A percentile compares a stretch with the other conserved stretches of the same genome.
These are phyloP conservation scores for Phengaris alcon DNA, from an alignment of 2,888 invertebrate species.

Conservation along the genomic window DNA sequence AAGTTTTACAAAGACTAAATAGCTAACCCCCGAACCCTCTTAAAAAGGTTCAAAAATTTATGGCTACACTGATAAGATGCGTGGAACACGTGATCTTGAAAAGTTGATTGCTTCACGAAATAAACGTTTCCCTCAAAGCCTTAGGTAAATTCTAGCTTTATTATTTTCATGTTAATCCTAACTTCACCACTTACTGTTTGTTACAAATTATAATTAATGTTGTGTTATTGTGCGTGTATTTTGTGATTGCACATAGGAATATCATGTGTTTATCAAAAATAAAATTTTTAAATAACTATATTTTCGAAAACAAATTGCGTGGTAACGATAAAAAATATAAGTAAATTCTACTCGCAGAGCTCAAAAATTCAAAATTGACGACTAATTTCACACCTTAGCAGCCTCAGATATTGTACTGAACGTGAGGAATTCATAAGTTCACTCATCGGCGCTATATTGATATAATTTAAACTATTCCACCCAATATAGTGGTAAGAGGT, in stretches of 20 bases:
- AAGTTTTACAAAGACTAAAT: too few relatives aligned
- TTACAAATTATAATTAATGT: too few relatives aligned
- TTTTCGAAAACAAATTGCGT: too few relatives aligned
- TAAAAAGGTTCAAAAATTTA: slow-evolving; percentile 18
- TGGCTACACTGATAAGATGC: not conserved
- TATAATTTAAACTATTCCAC: slow-evolving; percentile 19
- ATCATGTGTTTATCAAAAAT: too few relatives aligned
- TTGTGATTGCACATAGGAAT: too few relatives aligned
- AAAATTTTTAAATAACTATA: too few relatives aligned
- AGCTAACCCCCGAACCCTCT: not conserved
- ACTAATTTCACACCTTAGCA: not conserved
- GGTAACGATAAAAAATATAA: too few relatives aligned
- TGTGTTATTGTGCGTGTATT: too few relatives aligned
- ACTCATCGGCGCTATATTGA: not conserved
- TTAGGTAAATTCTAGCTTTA: not conserved
- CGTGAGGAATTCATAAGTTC: not conserved
- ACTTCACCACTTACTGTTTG: too few relatives aligned
- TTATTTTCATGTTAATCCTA: not conserved
- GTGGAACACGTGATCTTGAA: slow-evolving; percentile 20
- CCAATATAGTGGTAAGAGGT: slow-evolving; percentile 18
- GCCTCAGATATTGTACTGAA: not conserved
- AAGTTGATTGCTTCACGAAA: slow-evolving; percentile 3
- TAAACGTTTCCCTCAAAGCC: not conserved
- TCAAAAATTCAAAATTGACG: too few relatives aligned
- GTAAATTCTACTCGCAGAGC: too few relatives aligned